phyloP scores from a whole-genome alignment of 2,888 invertebrate genomes.

The Meandrusa payeni region DNA sequence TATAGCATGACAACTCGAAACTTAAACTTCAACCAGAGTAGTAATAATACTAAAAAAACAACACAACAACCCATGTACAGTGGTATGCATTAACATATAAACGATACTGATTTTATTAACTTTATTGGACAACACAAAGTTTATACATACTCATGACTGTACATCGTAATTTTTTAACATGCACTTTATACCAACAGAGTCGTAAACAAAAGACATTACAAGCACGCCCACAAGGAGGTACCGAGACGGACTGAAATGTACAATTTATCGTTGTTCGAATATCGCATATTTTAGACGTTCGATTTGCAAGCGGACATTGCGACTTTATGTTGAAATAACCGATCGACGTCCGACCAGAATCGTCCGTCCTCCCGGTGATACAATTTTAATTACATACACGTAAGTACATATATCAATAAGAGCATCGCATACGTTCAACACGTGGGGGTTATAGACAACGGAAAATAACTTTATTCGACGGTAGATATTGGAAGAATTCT shows the following conservation, averaged over 20 bases:
- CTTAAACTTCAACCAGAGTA: too few species aligned
- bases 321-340: slow-evolving; percentile 8
- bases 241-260: slow-evolving; percentile 9
- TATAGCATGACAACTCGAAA: too few species aligned
- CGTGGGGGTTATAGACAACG: too few species aligned
- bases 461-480: too few species aligned
- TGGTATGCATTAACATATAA: background rate
- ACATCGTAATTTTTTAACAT: slow-evolving; percentile 6
- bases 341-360: background rate
- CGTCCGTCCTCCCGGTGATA: too few species aligned
- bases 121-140: too few species aligned
- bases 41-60: too few species aligned
- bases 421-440: too few species aligned
- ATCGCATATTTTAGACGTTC: slow-evolving; percentile 16
- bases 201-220: slow-evolving; percentile 20
- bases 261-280: slow-evolving; percentile 15
- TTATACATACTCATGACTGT: background rate
- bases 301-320: slow-evolving; percentile 20
- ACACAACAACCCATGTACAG: background rate
- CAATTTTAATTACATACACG: too few species aligned
- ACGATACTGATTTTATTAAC: too few species aligned
- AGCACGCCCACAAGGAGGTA: slow-evolving; percentile 8
- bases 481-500: too few species aligned
- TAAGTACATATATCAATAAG: too few species aligned
- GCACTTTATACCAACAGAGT: slow-evolving; percentile 3